A percentile compares a stretch with the other conserved stretches of the same genome.
Conservation (phyloP, 1,140 invertebrate species). For the Nymphalis io region DNA sequence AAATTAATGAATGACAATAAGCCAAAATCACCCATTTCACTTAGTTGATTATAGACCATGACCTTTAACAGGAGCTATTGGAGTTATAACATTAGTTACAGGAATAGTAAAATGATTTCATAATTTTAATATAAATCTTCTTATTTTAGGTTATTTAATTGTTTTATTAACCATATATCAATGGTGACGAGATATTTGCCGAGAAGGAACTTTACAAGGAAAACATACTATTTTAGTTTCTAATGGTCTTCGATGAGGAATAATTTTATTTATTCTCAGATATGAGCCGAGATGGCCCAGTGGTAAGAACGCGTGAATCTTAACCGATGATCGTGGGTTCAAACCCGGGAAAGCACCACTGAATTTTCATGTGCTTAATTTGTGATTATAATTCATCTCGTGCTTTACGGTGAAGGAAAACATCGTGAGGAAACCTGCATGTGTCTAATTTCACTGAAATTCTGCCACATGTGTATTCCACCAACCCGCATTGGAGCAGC, state of each 20-base stretch:
- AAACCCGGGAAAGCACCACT: too few species aligned
- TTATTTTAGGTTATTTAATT: constrained; percentile 41
- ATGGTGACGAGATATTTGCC: constrained; percentile 43
- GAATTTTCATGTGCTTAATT: too few species aligned
- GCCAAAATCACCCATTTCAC: constrained; percentile 34
- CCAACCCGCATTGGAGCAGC: too few species aligned
- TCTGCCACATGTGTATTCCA: too few species aligned
- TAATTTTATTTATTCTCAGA: constrained; percentile 35
- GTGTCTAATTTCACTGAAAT: too few species aligned
- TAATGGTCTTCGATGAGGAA: constrained; percentile 39
- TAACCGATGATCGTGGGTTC: too few species aligned
- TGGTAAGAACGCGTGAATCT: too few species aligned
- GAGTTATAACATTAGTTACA: constrained; percentile 39
- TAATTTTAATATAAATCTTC: constrained; percentile 43
- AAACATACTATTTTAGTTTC: constrained; percentile 40
- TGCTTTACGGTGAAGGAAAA: too few species aligned
- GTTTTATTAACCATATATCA: constrained; percentile 40
- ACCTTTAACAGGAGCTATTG: constrained; percentile 41
- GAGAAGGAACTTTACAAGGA: constrained; percentile 40
- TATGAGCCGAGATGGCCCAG: too few species aligned
- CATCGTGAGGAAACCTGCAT: too few species aligned
- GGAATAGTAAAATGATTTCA: constrained; percentile 46
- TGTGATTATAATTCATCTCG: too few species aligned
- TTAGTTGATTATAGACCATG: constrained; percentile 40
- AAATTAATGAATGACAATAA: constrained; percentile 39